phyloP scores from a whole-genome alignment of 2,797 vertebrate species.

The Lepilemur septentrionalis region DNA sequence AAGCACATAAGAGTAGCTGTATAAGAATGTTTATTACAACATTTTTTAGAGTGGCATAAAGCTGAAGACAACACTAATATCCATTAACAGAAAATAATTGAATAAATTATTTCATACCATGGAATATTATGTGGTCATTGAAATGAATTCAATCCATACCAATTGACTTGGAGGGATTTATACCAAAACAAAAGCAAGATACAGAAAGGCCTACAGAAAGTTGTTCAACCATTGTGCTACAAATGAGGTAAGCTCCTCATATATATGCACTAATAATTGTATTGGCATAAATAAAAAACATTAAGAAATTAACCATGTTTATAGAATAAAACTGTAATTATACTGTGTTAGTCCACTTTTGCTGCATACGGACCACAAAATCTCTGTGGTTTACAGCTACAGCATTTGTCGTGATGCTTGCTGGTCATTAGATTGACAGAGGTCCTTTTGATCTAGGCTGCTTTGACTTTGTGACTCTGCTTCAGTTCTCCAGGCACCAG shows the following conservation, averaged over 20 bases:
- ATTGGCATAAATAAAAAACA: not conserved
- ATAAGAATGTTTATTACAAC: not conserved
- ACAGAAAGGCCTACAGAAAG: not conserved
- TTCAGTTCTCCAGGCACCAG: not conserved
- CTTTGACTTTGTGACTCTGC: not conserved
- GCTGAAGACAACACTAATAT: not conserved
- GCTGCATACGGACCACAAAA: not conserved
- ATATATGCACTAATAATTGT: not conserved
- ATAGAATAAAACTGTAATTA: not conserved
- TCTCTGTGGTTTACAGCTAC: not conserved
- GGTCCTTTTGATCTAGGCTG: not conserved
- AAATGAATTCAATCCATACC: not conserved
- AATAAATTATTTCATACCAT: not conserved
- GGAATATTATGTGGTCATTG: not conserved
- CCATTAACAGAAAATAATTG: not conserved
- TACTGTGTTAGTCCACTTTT: not conserved
- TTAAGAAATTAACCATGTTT: not conserved
- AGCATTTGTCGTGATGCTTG: not conserved
- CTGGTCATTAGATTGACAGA: not conserved
- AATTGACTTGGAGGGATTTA: not conserved
- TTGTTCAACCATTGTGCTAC: not conserved
- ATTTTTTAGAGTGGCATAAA: not conserved
- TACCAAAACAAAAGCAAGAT: not conserved
- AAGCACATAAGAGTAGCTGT: not conserved
- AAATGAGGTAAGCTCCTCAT: not conserved